Evolutionary conservation across 2,797 vertebrate genomes (phyloP), one percentile per base, ranked within the genome.

Genomic region (Microchirus variegatus): DNA sequence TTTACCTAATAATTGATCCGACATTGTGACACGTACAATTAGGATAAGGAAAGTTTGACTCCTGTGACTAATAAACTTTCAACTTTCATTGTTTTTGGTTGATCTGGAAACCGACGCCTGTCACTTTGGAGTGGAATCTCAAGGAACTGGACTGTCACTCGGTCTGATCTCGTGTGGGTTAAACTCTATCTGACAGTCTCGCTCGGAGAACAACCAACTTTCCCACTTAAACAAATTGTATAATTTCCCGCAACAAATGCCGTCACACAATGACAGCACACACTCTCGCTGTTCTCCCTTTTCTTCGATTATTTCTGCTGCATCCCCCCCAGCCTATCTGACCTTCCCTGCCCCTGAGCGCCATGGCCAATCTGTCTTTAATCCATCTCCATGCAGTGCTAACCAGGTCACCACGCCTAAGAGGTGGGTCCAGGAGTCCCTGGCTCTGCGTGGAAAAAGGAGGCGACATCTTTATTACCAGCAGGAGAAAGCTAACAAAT

Each of bases 401-500:
- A 86, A 91, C 86, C 82, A 88, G 90, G 89, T 93, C 87, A 91
- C 91, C 89, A 90, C 90, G 85, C 81, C 78, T 84, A 89, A 92
- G 89, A 86, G 47, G 64, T 85, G 77, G 75, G 71, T 76, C 81
- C 72, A 75, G 65, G 50, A 77, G 68, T 82, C 77, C 82, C 77
- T 81, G 82, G 80, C 75, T 83, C 75, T 42, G 73, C 87, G 82
- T 83, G 85, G 67, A 85, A 81, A 88, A 79, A 58, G 2, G 60
- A 78, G 73, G 69, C 91, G 90, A 95, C 90, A 82, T 89, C 92
- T 95, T 94, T 84, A 94, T 93, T 93, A 92, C 59, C 75, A 89
- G 65, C 45, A 59, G 69, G 84, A 61, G 56, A 75, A 84, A 73
- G 67, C 77, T 77, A 87, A 85, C 59, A 49, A 75, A 84, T 48